A percentile compares a stretch with the other conserved stretches of the same genome.
Conservation (phyloP, 2,888 invertebrate species). For the Philereme transversata region DNA sequence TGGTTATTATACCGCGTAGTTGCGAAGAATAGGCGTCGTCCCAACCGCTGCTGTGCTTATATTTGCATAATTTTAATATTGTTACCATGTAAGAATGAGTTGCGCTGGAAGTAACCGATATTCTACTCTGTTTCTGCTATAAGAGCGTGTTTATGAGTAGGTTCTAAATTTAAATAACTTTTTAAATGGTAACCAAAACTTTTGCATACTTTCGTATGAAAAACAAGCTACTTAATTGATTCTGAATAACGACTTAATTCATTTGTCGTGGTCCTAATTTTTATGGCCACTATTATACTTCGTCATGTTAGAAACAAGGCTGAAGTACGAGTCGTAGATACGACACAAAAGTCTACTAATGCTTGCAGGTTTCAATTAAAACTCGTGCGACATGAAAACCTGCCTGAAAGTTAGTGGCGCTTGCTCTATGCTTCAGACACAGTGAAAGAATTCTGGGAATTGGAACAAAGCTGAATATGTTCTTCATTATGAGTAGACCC, state of each 20-base stretch:
- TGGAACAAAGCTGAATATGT: conserved; percentile 34
- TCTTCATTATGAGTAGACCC: conserved; percentile 14
- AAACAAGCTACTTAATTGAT: too few relatives aligned
- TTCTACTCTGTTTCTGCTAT: background rate
- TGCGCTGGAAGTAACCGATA: background rate
- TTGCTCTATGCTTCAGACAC: conserved; percentile 4
- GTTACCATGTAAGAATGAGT: conserved; percentile 23
- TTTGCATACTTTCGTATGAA: too few relatives aligned
- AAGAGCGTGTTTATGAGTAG: too few relatives aligned
- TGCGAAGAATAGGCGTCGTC: conserved; percentile 56
- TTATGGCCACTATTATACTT: too few relatives aligned
- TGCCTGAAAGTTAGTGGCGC: conserved; percentile 2
- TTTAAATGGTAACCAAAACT: too few relatives aligned
- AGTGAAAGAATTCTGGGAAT: conserved; percentile 13
- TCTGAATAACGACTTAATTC: too few relatives aligned
- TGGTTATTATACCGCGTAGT: conserved; percentile 66
- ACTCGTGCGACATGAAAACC: conserved; percentile 4
- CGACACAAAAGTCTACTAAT: background rate
- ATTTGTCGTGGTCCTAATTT: too few relatives aligned
- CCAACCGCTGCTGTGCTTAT: conserved; percentile 52
- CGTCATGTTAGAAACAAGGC: too few relatives aligned
- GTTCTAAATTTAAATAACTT: too few relatives aligned
- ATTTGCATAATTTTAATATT: conserved; percentile 69
- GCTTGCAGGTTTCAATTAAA: background rate
- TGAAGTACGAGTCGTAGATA: background rate